Base-by-base conservation (phyloP, 35 echinoderm and acorn worm species). In the Ophiothrix spiculata region DNA sequence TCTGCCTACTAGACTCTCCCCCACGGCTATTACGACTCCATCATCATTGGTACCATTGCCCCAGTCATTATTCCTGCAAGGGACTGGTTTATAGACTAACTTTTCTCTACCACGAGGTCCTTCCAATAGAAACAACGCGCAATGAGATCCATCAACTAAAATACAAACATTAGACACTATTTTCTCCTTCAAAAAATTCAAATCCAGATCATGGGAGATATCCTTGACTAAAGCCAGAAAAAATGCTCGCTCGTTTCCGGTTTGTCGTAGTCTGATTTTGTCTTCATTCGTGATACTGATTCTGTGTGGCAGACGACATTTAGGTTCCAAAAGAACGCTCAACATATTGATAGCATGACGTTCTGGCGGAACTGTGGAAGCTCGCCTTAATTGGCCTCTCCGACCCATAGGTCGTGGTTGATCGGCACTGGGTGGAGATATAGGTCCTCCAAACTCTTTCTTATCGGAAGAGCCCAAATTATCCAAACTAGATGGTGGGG, bases 201-300 rank as follows among this genome's bases (percentile, higher is more conserved):
- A 56, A 35, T 98, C 88, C 39, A 98, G 83, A 82, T 98, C 95
- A n/a, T 98, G 93, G 1, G 95, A 94, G 39, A 98, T 98, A 36
- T 98, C 95, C 64, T 98, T 98, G 37, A 94, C 95, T 31, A 98
- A 36, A 37, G 91, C 89, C n/a, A 98, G 86, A 83, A 98, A 98
- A 75, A 98, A 98, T 42, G 91, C 91, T 34, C 95, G 49, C 77
- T 98, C 95, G 38, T 98, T 93, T 4, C 60, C 4, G 0, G 85
- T 89, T 17, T 92, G 88, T 73, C 89, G 86, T 25, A 98, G 82
- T 64, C 90, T 79, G 21, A 98, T 77, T 79, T 98, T 98, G 1
- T 80, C 85, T 75, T 98, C 95, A 31, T 91, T 87, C 0, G 91
- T 91, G 33, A 98, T 87, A 79, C 89, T 94, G 4, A 89, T 87